Base-by-base conservation (phyloP, 2,888 invertebrate species). In the Gortyna flavago region DNA sequence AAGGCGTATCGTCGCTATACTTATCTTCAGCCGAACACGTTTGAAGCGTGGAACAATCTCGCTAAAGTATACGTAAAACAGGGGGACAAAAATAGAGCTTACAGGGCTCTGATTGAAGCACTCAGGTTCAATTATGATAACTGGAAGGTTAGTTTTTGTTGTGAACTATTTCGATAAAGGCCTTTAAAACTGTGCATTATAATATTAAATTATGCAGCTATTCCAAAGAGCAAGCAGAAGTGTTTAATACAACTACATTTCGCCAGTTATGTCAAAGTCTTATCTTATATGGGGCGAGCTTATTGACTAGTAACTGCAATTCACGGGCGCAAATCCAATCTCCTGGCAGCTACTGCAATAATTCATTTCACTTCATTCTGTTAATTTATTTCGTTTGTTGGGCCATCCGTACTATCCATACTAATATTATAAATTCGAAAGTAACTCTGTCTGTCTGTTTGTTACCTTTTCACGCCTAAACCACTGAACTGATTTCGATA, bases 41-140 rank as follows among this genome's bases (percentile, higher is more conserved):
- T 99, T 93, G 99, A 99, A 95, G 99, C 99, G 0, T 99, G 99
- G 99, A 99, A 99, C 94, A 99, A 99, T 94, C 96, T 99, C 79
- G 99, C 99, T 25, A 99, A 99, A 91, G 99, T 99, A 6, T 99
- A 99, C 89, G 98, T 99, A 16, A 98, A 98, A 90, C 96, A 98
- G 74, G 98, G 98, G 0, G 98, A 99, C 91, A 99, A 99, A 95
- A 97, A 97, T 78, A 97, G 98, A 77, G 99, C 99, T 0, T 98
- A 99, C 95, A 97, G 97, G 74, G 98, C 99, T 7, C 95, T 99
- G 0, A 97, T 98, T 90, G 99, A 99, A 94, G 98, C 99, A 0
- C 94, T 99, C 1, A 98, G 98, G 92, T 99, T 98, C 93, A 99
- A 99, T 95, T 99, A 98, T 92, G 99, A 99, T 90, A 99, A 99